Percentiles rank a stretch among this genome's conserved stretches.
These are phyloP conservation scores for Genyomyrus donnyi DNA, from an alignment of 2,113 vertebrate species.

Conservation along the genomic window DNA sequence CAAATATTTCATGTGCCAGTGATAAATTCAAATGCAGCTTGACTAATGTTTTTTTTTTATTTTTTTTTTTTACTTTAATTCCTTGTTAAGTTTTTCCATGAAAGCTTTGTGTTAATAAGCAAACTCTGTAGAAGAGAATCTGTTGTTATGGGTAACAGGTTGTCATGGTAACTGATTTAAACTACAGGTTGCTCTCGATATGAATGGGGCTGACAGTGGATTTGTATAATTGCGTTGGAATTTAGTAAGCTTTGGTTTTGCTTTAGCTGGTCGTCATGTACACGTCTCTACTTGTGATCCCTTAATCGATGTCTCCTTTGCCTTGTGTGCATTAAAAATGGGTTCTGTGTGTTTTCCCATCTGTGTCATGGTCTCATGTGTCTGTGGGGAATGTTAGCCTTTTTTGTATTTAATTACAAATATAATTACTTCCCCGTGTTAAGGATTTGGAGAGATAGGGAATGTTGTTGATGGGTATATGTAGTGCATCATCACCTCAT, in stretches of 20 bases:
- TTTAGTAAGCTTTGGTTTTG: background rate
- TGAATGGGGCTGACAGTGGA: conserved; percentile 32
- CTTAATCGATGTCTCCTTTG: background rate
- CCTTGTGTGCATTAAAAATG: background rate
- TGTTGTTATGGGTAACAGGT: conserved; percentile 41
- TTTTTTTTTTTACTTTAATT: background rate
- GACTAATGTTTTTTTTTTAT: background rate
- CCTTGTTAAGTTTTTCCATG: background rate
- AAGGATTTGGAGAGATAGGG: background rate
- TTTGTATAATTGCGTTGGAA: conserved; percentile 10
- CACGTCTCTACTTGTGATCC: background rate
- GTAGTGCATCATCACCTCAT: background rate
- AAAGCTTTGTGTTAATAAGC: conserved; percentile 20
- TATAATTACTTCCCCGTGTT: background rate
- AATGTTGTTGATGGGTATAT: background rate
- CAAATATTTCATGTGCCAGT: background rate
- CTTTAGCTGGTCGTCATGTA: background rate
- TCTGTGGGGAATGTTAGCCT: background rate
- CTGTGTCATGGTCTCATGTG: background rate
- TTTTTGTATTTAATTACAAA: background rate
- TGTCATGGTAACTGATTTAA: conserved; percentile 55
- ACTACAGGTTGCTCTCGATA: conserved; percentile 36
- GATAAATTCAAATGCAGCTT: background rate
- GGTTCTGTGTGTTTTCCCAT: background rate
- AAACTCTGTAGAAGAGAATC: conserved; percentile 31